These are phyloP conservation scores for Cydia fagiglandana DNA, from an alignment of 1,140 invertebrate species.

Conservation along the genomic window DNA sequence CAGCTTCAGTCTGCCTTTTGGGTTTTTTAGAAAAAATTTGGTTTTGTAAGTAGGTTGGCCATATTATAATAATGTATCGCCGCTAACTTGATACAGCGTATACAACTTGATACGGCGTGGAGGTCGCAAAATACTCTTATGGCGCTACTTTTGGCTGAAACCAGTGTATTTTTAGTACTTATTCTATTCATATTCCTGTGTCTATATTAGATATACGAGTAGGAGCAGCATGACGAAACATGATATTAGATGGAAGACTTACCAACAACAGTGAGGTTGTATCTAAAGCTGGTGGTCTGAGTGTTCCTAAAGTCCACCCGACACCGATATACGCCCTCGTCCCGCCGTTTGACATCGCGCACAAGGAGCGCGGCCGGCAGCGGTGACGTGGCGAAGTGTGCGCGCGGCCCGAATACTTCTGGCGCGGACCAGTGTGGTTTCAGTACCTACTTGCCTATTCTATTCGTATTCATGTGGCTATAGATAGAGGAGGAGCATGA, in stretches of 20 bases:
- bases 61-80: too few species aligned
- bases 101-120: too few species aligned
- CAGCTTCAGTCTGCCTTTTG: too few species aligned
- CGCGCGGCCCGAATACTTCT: conserved; percentile 88
- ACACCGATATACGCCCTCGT: conserved; percentile 93
- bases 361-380: conserved; percentile 86
- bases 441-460: too few species aligned
- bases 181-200: neutral
- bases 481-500: neutral
- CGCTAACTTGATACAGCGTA: too few species aligned
- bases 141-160: too few species aligned
- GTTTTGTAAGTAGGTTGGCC: too few species aligned
- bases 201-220: neutral
- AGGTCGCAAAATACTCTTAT: too few species aligned
- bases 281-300: conserved; percentile 91
- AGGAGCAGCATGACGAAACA: neutral
- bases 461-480: neutral
- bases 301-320: conserved; percentile 93
- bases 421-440: conserved; percentile 85
- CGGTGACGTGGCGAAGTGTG: conserved; percentile 86
- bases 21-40: too few species aligned
- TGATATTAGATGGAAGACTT: conserved; percentile 66
- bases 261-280: conserved; percentile 94
- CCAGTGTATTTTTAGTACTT: too few species aligned
- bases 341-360: conserved; percentile 88